Base-by-base conservation (phyloP, 2,888 invertebrate genomes). In the Dynastes maya region DNA sequence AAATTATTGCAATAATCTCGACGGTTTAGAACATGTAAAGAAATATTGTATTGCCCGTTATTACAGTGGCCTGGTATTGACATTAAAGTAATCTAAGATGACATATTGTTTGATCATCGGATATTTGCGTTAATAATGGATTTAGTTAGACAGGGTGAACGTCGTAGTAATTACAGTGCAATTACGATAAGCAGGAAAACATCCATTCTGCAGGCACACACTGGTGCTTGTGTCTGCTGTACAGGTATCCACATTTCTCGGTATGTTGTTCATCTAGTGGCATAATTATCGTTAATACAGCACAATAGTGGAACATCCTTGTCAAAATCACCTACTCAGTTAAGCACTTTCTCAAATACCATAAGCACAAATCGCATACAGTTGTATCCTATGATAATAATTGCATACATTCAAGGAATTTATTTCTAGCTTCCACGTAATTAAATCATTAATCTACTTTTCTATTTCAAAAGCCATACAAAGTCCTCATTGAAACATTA, bases 231-330 rank as follows among this genome's bases (percentile, higher is more conserved):
- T 45, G 45, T 32, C 29, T 55, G 3, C 9, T 45, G 40, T 16
- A 22, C 67, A 37, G 71, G 55, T 71, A 77, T 70, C 49, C 77
- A 77, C 74, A 79, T 80, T 80, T 80, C 79, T 79, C 79, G 79
- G 78, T 80, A 80, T 65, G 68, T 64, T 74, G 80, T 77, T 79
- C 78, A 80, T 80, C 78, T 78, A 75, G 68, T 75, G 70, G 75
- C 58, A 77, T 65, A 80, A 79, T 80, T 80, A 80, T 77, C 79
- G 68, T 70, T 78, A 67, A 80, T 70, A 68, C 55, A 64, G 45
- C 63, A 49, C 78, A 80, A 68, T 78, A 76, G 45, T n/a, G 78
- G 63, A 65, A 45, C 61, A 40, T 75, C 64, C 51, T 40, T 71
- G 74, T 80, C 71, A 77, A 77, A 71, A 77, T 63, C 70, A 53